These are phyloP conservation scores for Penaeus vannamei DNA, from an alignment of 1,140 invertebrate species.

Conservation along the genomic window DNA sequence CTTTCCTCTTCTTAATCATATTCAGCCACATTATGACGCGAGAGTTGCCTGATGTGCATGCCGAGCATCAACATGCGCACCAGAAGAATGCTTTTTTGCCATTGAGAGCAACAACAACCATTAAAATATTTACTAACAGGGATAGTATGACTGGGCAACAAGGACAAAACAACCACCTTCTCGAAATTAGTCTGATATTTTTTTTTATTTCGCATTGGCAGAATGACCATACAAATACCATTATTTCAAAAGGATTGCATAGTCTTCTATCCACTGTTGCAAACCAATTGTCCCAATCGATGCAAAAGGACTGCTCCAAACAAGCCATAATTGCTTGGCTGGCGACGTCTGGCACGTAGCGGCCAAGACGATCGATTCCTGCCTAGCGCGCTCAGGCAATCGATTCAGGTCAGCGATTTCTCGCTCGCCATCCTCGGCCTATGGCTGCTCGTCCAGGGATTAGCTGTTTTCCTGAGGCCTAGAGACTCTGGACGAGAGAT, in stretches of 20 bases:
- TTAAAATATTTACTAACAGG: slow-evolving; percentile 18
- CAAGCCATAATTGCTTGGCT: neutral
- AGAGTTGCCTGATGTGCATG: neutral
- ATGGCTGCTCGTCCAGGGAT: neutral
- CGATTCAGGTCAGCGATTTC: slow-evolving; percentile 40
- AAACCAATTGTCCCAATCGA: neutral
- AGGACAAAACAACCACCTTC: slow-evolving; percentile 29
- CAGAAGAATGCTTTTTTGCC: neutral
- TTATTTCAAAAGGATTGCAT: neutral
- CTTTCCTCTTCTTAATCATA: slow-evolving; percentile 28
- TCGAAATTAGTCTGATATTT: neutral
- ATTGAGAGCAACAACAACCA: neutral
- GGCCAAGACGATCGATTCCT: slow-evolving; percentile 52
- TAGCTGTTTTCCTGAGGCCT: neutral
- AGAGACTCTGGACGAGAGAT: neutral
- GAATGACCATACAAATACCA: neutral
- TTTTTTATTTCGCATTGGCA: no score
- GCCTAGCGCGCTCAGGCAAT: slow-evolving; percentile 25
- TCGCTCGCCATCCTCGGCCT: neutral
- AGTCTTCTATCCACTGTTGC: neutral
- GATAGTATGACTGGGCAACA: slow-evolving; percentile 36
- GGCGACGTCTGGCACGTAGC: slow-evolving; percentile 17
- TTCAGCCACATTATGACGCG: neutral
- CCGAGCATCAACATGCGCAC: neutral
- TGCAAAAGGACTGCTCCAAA: neutral